Percentiles rank a stretch among this genome's conserved stretches.
Conservation (phyloP, 2,113 vertebrate species). For the Xyrauchen texanus region DNA sequence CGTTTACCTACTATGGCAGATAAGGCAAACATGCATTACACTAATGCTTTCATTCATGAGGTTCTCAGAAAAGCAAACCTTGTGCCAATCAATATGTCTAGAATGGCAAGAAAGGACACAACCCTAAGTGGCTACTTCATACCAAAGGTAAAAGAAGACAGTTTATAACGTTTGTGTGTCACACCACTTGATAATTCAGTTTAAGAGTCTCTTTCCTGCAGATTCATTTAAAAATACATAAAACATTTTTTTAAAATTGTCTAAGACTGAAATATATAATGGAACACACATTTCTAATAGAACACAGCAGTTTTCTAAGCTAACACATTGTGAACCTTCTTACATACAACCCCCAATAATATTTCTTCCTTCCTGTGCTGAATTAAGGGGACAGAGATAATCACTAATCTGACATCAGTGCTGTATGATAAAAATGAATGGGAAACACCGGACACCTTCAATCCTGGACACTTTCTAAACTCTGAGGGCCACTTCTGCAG, state of each 20-base stretch:
- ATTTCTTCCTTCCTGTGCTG: neutral
- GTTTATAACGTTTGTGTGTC: too few relatives aligned
- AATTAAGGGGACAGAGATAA: slow-evolving; percentile 69
- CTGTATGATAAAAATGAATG: slow-evolving; percentile 74
- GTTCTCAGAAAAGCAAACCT: slow-evolving; percentile 72
- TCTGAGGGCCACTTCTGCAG: slow-evolving; percentile 74
- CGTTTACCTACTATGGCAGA: slow-evolving; percentile 61
- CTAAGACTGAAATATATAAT: neutral
- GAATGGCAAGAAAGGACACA: slow-evolving; percentile 52
- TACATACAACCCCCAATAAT: neutral
- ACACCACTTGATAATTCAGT: too few relatives aligned
- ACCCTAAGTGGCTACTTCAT: slow-evolving; percentile 63
- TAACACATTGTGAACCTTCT: too few relatives aligned
- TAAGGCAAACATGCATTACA: slow-evolving; percentile 70
- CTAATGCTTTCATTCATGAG: slow-evolving; percentile 74
- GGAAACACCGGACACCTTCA: slow-evolving; percentile 78
- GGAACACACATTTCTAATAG: neutral
- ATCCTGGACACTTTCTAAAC: slow-evolving; percentile 80
- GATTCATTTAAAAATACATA: too few relatives aligned
- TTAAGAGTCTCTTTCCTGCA: too few relatives aligned
- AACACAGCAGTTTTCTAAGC: too few relatives aligned
- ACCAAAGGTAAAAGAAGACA: slow-evolving; percentile 64
- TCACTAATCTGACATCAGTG: slow-evolving; percentile 74
- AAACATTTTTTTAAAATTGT: too few relatives aligned
- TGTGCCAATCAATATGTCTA: slow-evolving; percentile 63